Base-by-base conservation (phyloP, 2,797 vertebrate species). In the Anomalospiza imberbis region DNA sequence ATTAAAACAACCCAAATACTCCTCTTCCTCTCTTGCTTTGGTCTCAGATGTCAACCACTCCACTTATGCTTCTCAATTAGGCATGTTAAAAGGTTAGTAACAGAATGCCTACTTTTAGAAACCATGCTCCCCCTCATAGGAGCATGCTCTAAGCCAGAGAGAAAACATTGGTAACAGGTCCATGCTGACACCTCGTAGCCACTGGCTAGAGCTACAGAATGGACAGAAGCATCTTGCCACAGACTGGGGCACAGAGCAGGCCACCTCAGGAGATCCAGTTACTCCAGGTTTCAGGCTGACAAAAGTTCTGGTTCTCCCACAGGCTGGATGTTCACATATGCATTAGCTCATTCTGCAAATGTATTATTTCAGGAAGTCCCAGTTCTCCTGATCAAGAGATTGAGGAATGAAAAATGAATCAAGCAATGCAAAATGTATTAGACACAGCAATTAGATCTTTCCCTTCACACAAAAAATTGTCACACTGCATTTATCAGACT, bases 391-490 rank as follows among this genome's bases (percentile, higher is more conserved):
- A 93, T 90, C 76, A 86, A 94, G 91, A 53, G 55, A 31, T 40
- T 54, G 47, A 91, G 45, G 45, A 93, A 93, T 79, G 63, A 96
- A 95, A 97, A 96, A 91, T 84, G 94, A 75, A 96, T 92, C 71
- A 94, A 81, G 88, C 73, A 89, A 85, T 82, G 70, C 57, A 92
- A 94, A 94, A 95, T 94, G 48, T 79, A 92, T 86, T 92, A 93
- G 80, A 66, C 63, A 88, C 45, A 92, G 82, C 88, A 96, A 95
- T 94, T 90, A 86, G 63, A 89, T 82, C 68, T 58, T 84, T 68
- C 61, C 93, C 77, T 68, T 63, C 77, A 76, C 76, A 81, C 68
- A 48, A 72, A 77, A 82, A 88, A 84, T 26, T 3, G 85, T 78
- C 90, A 86, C 70, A 45, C 5, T 76, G 73, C 58, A 86, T 96